Conservation (phyloP, 2,888 invertebrate species). For the Eristalis intricaria region DNA sequence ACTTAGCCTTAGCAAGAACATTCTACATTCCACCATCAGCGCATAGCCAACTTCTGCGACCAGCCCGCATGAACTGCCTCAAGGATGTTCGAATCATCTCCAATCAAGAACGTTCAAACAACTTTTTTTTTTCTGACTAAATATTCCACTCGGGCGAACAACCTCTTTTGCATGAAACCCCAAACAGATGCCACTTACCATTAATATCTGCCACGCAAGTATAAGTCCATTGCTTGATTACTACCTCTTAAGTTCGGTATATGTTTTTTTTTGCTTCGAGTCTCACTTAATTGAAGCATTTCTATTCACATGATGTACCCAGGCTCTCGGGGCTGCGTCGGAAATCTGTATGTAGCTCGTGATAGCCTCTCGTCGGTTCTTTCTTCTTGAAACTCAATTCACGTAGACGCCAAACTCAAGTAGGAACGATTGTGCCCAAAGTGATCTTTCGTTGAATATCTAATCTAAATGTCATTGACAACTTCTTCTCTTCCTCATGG, state of each 20-base stretch:
- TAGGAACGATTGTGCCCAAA: background rate
- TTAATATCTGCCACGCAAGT: slow-evolving; percentile 1
- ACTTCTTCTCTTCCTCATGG: background rate
- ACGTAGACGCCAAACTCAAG: background rate
- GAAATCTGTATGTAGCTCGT: background rate
- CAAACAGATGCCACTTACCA: background rate
- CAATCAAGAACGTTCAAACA: background rate
- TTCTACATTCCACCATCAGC: too few relatives aligned
- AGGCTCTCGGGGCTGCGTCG: background rate
- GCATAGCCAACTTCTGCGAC: too few relatives aligned
- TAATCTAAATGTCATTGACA: background rate
- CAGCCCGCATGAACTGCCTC: too few relatives aligned
- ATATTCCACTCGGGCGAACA: background rate
- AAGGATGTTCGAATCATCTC: too few relatives aligned
- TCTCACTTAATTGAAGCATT: background rate
- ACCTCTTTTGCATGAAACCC: background rate
- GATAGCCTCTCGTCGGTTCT: background rate
- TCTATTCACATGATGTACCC: background rate
- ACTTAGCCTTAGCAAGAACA: too few relatives aligned
- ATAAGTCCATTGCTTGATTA: background rate
- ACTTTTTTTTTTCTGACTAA: background rate
- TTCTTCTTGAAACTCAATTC: background rate
- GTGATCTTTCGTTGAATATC: background rate
- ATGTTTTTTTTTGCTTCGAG: background rate
- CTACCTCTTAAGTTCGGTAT: background rate